A percentile compares a stretch with the other conserved stretches of the same genome.
These are phyloP conservation scores for Apis dorsata DNA, from an alignment of 1,140 invertebrate genomes.

Conservation along the genomic window DNA sequence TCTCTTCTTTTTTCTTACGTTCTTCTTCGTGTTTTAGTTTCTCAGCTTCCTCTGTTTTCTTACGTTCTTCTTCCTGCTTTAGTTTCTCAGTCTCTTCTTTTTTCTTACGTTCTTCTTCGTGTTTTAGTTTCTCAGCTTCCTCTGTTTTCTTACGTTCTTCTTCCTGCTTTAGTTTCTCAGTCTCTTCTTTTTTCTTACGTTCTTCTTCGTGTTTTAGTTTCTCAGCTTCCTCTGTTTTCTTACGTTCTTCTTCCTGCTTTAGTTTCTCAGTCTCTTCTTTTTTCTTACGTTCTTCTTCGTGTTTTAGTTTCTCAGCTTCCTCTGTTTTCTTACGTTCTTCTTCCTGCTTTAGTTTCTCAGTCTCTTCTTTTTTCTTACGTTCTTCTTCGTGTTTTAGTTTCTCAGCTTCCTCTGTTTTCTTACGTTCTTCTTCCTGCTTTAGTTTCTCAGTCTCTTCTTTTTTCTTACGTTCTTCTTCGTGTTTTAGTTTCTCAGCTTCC, in stretches of 20 bases:
- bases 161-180: not conserved
- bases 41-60: constrained; percentile 22
- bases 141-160: constrained; percentile 25
- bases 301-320: constrained; percentile 40
- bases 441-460: constrained; percentile 31
- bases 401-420: constrained; percentile 18
- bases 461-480: constrained; percentile 30
- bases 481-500: constrained; percentile 42
- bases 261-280: constrained; percentile 45
- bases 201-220: constrained; percentile 31
- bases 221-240: constrained; percentile 33
- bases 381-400: constrained; percentile 21
- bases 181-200: not conserved
- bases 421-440: constrained; percentile 25
- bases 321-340: constrained; percentile 50
- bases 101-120: not conserved
- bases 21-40: constrained; percentile 27
- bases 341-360: constrained; percentile 41
- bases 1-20: constrained; percentile 16
- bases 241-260: constrained; percentile 35
- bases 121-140: not conserved
- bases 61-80: constrained; percentile 29
- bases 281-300: constrained; percentile 39
- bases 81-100: constrained; percentile 14
- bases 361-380: constrained; percentile 15